A percentile compares a stretch with the other conserved stretches of the same genome.
Conservation (phyloP, 1,140 invertebrate species). For the Monomorium pharaonis region DNA sequence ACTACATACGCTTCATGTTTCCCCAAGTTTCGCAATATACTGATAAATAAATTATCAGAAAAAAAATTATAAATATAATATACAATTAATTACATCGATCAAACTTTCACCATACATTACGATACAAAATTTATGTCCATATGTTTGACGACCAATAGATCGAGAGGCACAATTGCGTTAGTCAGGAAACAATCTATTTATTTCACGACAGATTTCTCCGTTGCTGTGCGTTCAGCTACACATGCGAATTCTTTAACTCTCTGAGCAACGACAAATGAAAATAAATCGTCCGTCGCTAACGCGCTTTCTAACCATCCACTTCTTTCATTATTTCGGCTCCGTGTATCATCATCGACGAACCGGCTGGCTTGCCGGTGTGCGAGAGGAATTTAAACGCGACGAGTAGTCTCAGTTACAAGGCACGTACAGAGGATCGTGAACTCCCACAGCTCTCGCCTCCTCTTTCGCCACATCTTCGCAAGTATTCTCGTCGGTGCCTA, state of each 20-base stretch:
- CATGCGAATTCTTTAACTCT: neutral
- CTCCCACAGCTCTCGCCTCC: conserved; percentile 73
- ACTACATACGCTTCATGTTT: neutral
- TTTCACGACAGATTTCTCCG: neutral
- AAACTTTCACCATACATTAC: neutral
- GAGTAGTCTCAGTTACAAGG: conserved; percentile 78
- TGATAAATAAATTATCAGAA: neutral
- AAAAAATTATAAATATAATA: neutral
- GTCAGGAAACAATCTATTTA: neutral
- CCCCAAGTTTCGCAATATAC: neutral
- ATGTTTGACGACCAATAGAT: neutral
- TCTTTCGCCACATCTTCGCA: conserved; percentile 21
- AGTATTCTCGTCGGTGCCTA: conserved; percentile 60
- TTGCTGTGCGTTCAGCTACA: neutral
- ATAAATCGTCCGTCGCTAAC: conserved; percentile 40
- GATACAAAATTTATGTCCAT: neutral
- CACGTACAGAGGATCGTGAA: conserved; percentile 73
- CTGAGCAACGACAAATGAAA: conserved; percentile 24
- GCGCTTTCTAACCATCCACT: conserved; percentile 35
- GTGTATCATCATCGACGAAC: conserved; percentile 50
- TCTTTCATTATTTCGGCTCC: conserved; percentile 46
- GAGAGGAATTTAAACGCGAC: conserved; percentile 60
- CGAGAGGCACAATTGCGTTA: neutral
- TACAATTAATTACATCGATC: neutral
- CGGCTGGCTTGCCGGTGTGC: conserved; percentile 29